A percentile compares a stretch with the other conserved stretches of the same genome.
phyloP scores from a whole-genome alignment of 2,888 invertebrate genomes.

The Meteorus colon region DNA sequence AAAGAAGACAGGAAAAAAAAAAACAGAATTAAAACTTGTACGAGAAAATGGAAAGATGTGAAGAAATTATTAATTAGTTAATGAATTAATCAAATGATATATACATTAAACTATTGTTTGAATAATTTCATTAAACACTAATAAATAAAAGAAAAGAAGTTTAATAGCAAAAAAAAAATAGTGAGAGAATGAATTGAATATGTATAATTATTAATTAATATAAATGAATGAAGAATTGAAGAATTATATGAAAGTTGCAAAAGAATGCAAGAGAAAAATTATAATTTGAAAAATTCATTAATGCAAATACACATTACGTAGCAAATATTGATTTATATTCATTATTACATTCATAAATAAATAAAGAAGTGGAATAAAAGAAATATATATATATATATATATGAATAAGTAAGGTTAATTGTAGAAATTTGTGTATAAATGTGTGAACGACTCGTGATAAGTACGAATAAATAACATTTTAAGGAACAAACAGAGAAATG shows the following conservation, averaged over 20 bases:
- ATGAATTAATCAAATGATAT: too few relatives aligned
- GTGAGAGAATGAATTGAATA: slow-evolving; percentile 21
- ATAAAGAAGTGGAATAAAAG: slow-evolving; percentile 47
- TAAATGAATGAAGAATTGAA: background rate
- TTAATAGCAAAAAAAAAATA: slow-evolving; percentile 38
- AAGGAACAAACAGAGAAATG: slow-evolving; percentile 37
- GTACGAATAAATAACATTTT: slow-evolving; percentile 36
- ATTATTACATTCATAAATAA: slow-evolving; percentile 40
- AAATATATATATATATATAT: slow-evolving; percentile 31
- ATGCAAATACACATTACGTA: slow-evolving; percentile 35
- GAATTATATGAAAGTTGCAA: too few relatives aligned
- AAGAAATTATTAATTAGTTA: too few relatives aligned
- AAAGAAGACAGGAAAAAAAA: slow-evolving; percentile 33
- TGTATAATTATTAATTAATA: slow-evolving; percentile 33
- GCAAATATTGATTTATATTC: slow-evolving; percentile 47
- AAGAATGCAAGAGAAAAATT: slow-evolving; percentile 28
- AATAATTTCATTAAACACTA: too few relatives aligned
- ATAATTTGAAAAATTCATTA: slow-evolving; percentile 29
- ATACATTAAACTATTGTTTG: too few relatives aligned
- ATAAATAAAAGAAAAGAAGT: too few relatives aligned
- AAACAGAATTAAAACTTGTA: background rate
- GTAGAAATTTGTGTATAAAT: slow-evolving; percentile 20
- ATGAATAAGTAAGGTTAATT: slow-evolving; percentile 22
- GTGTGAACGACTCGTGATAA: slow-evolving; percentile 36
- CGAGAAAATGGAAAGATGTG: too few relatives aligned